These are phyloP conservation scores for Mellivora capensis DNA, from an alignment of 2,113 vertebrate species.

Conservation along the genomic window DNA sequence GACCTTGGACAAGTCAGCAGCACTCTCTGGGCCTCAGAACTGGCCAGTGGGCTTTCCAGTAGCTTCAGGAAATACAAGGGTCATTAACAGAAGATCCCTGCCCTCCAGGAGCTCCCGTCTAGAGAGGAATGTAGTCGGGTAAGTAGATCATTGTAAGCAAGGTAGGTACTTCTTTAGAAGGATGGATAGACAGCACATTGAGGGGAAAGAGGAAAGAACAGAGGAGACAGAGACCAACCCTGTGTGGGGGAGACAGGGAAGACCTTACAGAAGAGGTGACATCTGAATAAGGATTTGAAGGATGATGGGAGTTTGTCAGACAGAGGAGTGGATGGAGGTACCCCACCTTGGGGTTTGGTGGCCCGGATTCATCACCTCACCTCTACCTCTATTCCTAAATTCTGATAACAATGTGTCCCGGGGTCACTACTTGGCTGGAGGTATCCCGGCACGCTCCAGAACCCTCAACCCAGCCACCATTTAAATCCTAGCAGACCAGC, in stretches of 20 bases:
- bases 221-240: background rate
- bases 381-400: background rate
- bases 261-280: background rate
- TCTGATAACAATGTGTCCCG: background rate
- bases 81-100: background rate
- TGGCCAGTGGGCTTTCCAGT: background rate
- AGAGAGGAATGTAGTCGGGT: background rate
- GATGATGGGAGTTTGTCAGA: background rate
- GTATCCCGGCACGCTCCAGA: background rate
- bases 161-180: background rate
- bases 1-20: background rate
- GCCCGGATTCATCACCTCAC: background rate
- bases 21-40: background rate
- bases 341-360: background rate
- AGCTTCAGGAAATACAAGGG: background rate
- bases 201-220: background rate
- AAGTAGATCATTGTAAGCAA: background rate
- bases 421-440: background rate
- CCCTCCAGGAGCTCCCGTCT: background rate
- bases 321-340: background rate
- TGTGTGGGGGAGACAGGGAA: background rate
- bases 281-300: background rate
- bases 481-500: background rate
- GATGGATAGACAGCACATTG: background rate
- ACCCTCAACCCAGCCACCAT: background rate